Conservation (phyloP, 2,888 invertebrate genomes). For the Drosophila rubida region DNA sequence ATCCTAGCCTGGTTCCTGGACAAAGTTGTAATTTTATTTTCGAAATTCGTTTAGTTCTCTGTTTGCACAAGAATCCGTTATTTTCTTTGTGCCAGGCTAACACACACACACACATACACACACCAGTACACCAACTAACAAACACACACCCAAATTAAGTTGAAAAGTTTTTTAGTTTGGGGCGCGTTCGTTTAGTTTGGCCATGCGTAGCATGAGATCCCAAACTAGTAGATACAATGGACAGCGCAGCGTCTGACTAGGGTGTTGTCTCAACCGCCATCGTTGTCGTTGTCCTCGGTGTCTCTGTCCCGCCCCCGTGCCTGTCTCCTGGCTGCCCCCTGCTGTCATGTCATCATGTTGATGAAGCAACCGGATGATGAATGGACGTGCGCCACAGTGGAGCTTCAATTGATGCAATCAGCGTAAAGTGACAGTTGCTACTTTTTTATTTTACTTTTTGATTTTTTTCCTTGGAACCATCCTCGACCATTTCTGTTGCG, state of each 20-base stretch:
- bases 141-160: conserved; percentile 66
- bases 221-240: conserved; percentile 41
- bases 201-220: conserved; percentile 65
- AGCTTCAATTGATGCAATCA: conserved; percentile 81
- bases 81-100: conserved; percentile 66
- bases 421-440: conserved; percentile 77
- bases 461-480: conserved; percentile 2
- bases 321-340: background rate
- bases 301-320: background rate
- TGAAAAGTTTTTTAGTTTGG: conserved; percentile 67
- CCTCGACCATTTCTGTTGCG: conserved; percentile 25
- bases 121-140: conserved; percentile 9
- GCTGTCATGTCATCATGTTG: conserved; percentile 80
- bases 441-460: conserved; percentile 17
- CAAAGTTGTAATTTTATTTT: conserved; percentile 81
- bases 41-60: conserved; percentile 79
- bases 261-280: conserved; percentile 60
- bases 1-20: conserved; percentile 42
- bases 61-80: conserved; percentile 79
- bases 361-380: conserved; percentile 81
- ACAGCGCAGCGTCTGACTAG: conserved; percentile 11
- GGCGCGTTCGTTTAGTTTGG: conserved; percentile 67
- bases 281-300: background rate
- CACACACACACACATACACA: conserved; percentile 8
- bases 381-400: conserved; percentile 80